Evolutionary conservation across 2,797 vertebrate species (phyloP).

Genomic region (Acomys russatus): DNA sequence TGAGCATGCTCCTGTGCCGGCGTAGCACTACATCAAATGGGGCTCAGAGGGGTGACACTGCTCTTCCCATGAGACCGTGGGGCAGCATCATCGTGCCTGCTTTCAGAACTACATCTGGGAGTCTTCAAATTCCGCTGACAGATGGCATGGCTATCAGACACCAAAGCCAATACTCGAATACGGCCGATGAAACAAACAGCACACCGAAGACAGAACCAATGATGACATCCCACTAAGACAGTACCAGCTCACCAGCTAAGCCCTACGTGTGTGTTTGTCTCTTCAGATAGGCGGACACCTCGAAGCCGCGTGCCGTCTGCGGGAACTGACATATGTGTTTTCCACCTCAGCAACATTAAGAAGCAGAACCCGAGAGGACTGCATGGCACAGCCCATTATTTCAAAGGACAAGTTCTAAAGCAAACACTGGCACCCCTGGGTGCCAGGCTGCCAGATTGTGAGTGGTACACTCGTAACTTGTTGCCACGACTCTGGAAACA

Average conservation of each 20-base stretch:
- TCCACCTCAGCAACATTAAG: background rate
- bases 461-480: background rate
- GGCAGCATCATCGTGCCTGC: accelerated
- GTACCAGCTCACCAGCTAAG: background rate
- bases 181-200: background rate
- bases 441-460: background rate
- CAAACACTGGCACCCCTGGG: background rate
- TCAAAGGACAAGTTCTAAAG: background rate
- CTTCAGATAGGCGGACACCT: background rate
- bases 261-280: background rate
- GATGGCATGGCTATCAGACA: too few relatives aligned
- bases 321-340: background rate
- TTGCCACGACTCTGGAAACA: background rate
- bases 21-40: background rate
- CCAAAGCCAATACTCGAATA: background rate
- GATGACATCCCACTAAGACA: background rate
- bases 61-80: background rate
- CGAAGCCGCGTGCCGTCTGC: background rate
- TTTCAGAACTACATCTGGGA: background rate
- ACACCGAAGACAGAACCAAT: background rate
- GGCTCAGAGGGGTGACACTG: background rate
- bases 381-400: background rate
- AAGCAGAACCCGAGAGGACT: background rate
- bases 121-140: background rate
- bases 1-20: background rate